phyloP scores from a whole-genome alignment of 2,797 vertebrate species.

The Malacoctenus gilli region DNA sequence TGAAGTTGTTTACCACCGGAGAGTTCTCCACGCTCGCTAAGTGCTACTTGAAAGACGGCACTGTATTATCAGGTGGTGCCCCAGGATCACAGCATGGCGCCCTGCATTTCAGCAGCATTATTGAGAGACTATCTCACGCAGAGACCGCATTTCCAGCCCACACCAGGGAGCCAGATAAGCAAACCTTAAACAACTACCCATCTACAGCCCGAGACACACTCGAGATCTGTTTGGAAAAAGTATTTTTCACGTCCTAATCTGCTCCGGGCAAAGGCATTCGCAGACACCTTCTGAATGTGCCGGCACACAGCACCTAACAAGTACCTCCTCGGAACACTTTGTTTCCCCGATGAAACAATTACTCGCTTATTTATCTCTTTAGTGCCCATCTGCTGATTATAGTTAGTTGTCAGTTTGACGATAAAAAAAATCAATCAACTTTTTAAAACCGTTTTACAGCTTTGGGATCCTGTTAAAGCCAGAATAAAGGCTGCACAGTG shows the following conservation, averaged over 20 bases:
- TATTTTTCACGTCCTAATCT: conserved; percentile 4
- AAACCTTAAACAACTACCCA: conserved; percentile 44
- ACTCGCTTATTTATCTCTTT: too few relatives aligned
- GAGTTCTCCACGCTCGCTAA: conserved; percentile 42
- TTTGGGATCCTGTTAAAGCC: conserved; percentile 1
- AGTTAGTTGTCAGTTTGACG: not conserved
- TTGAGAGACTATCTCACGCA: conserved; percentile 53
- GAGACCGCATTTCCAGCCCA: conserved; percentile 61
- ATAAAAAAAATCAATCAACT: not conserved
- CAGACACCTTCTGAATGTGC: conserved; percentile 6
- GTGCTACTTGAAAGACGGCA: conserved; percentile 55
- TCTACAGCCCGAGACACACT: conserved; percentile 30
- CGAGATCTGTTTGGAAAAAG: conserved; percentile 23
- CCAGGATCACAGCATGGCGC: conserved; percentile 56
- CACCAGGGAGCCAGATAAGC: conserved; percentile 38
- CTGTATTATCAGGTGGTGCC: conserved; percentile 61
- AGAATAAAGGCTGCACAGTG: not conserved
- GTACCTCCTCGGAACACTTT: too few relatives aligned
- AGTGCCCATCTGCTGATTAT: too few relatives aligned
- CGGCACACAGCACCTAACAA: too few relatives aligned
- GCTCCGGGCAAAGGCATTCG: conserved; percentile 5
- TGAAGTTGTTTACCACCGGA: conserved; percentile 63
- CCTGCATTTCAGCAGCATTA: conserved; percentile 58
- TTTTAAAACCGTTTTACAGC: conserved; percentile 4
- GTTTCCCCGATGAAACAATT: too few relatives aligned